Evolutionary conservation across 2,888 invertebrate genomes (phyloP), one percentile per base, ranked within the genome.

Genomic region (Petrolisthes manimaculis): DNA sequence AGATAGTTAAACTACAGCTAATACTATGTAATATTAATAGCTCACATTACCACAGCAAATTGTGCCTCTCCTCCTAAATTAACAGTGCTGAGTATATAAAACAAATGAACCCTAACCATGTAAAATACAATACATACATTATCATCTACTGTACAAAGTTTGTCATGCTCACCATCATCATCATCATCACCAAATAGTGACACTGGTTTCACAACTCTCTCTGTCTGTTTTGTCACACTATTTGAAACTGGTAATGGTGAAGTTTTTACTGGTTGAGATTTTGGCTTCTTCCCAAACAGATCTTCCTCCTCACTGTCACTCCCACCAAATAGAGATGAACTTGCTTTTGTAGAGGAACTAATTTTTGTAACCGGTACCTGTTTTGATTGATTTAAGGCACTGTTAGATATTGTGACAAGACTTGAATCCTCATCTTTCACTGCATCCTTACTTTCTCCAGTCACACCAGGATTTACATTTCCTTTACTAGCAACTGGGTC

Each of bases 271-370:
- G 54, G 12, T 18, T 54, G 6, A 24, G 8, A 53, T 75, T 81
- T 74, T 9, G 74, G 67, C 54, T 84, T 88, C 24, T 69, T 55
- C n/a, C 56, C 81, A 14, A 84, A 84, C 81, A 88, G 84, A 53
- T 84, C 54, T n/a, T 87, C 83, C 21, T 87, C 88, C 56, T 88
- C 88, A 84, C 84, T 84, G 37, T 81, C 84, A 81, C 67, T 81
- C 4, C 75, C 88, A 53, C 81, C 84, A 80, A 88, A 88, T 8
- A 88, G 56, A 53, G 84, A 84, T 18, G 37, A 21, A 51, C 71
- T 69, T 18, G 61, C 4, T 71, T 21, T 61, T 80, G 54, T 80
- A 21, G 21, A 55, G 18, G 2, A 8, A 56, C 56, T 80, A 18
- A 61, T 78, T 4, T 84, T 84, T 6, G 6, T 51, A 55, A 21